phyloP scores from a whole-genome alignment of 2,797 vertebrate genomes.

The Lacerta agilis region DNA sequence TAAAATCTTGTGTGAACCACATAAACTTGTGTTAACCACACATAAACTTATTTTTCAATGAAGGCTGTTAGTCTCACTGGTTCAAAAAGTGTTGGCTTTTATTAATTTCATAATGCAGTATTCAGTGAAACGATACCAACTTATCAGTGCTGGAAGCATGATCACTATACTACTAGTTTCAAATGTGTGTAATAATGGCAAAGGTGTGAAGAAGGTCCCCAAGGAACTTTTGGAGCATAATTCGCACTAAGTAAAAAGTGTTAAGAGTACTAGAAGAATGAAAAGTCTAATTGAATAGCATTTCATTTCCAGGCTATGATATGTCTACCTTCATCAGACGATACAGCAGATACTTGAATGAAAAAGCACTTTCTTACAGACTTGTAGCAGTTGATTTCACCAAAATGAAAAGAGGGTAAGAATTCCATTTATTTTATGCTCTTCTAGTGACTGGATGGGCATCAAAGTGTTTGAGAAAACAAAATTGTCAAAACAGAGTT shows the following conservation, averaged over 20 bases:
- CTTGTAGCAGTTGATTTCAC: slow-evolving; percentile 95
- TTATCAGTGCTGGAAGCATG: slow-evolving; percentile 1
- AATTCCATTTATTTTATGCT: not conserved
- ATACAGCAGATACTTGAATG: slow-evolving; percentile 95
- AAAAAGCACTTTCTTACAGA: slow-evolving; percentile 95
- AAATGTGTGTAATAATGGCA: not conserved
- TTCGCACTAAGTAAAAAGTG: not conserved
- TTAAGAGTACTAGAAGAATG: not conserved
- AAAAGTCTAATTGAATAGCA: slow-evolving; percentile 40
- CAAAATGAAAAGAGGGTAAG: slow-evolving; percentile 96
- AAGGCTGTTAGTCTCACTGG: not conserved
- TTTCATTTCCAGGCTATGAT: slow-evolving; percentile 85
- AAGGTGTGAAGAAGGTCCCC: not conserved
- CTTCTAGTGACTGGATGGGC: not conserved
- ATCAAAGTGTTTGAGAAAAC: not conserved
- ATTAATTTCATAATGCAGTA: not conserved
- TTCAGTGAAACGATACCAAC: not conserved
- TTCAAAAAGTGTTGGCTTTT: not conserved
- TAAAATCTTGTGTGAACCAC: not conserved
- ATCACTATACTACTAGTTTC: not conserved
- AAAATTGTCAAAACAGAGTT: not conserved
- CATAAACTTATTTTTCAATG: slow-evolving; percentile 5
- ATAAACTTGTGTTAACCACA: not conserved
- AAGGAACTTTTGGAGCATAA: not conserved
- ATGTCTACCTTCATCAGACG: slow-evolving; percentile 96